These are phyloP conservation scores for Suillia variegata DNA, from an alignment of 2,888 invertebrate genomes.

Conservation along the genomic window DNA sequence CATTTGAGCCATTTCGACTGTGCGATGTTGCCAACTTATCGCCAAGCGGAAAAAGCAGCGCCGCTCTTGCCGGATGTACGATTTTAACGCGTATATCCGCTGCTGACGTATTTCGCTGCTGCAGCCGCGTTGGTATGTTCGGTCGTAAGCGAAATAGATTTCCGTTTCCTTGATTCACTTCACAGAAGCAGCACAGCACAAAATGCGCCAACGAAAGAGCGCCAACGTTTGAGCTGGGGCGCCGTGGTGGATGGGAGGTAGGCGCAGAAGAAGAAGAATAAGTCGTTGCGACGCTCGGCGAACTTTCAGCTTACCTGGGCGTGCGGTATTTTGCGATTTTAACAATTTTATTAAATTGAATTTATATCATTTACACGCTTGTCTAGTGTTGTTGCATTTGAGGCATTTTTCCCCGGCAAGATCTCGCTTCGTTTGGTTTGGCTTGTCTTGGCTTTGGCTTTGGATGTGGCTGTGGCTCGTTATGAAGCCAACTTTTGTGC, in stretches of 20 bases:
- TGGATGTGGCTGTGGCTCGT: neutral
- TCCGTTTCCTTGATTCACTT: conserved; percentile 14
- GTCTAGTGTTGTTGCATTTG: conserved; percentile 25
- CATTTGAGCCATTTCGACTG: conserved; percentile 41
- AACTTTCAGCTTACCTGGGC: conserved; percentile 52
- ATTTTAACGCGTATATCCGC: conserved; percentile 50
- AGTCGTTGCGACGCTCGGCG: conserved; percentile 22
- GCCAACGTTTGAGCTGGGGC: neutral
- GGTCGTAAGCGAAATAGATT: conserved; percentile 21
- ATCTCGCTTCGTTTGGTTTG: neutral
- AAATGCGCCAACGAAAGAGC: neutral
- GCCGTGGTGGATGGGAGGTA: neutral
- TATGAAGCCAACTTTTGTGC: neutral
- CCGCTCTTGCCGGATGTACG: conserved; percentile 24
- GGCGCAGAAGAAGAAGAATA: neutral
- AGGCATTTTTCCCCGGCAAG: neutral
- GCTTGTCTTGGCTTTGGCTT: neutral
- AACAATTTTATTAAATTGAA: conserved; percentile 60
- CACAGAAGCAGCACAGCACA: neutral
- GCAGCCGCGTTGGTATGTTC: neutral
- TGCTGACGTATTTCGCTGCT: conserved; percentile 9
- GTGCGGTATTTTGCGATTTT: conserved; percentile 48
- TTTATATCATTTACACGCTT: conserved; percentile 59
- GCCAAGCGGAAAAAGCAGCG: no score
- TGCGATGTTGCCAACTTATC: no score